Conservation (phyloP, 2,888 invertebrate species). For the Rotaria socialis region DNA sequence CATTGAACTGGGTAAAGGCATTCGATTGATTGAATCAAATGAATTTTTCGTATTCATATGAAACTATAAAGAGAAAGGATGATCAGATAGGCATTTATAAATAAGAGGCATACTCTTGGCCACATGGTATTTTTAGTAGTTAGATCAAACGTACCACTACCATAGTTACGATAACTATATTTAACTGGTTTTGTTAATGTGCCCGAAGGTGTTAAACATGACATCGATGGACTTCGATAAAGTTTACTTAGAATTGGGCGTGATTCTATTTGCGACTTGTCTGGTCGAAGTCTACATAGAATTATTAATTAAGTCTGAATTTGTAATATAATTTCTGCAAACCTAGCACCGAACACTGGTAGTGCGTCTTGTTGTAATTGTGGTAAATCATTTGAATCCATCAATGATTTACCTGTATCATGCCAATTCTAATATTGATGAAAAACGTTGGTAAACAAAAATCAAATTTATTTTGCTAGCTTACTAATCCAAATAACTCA, state of each 20-base stretch:
- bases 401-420: not conserved
- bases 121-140: not conserved
- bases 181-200: not conserved
- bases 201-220: not conserved
- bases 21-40: slow-evolving; percentile 4
- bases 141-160: not conserved
- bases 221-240: not conserved
- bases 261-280: not conserved
- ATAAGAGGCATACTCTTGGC: not conserved
- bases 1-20: not conserved
- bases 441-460: too few relatives aligned
- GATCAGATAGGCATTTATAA: not conserved
- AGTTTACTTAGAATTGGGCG: not conserved
- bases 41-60: slow-evolving; percentile 27
- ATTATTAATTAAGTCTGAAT: not conserved
- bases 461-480: not conserved
- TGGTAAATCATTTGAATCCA: not conserved
- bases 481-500: slow-evolving; percentile 21
- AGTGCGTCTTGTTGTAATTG: not conserved
- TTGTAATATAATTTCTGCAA: not conserved
- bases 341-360: not conserved
- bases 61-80: not conserved
- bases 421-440: not conserved
- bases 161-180: slow-evolving; percentile 24
- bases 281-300: not conserved